phyloP scores from a whole-genome alignment of 2,797 vertebrate genomes.

The Pteropus rufus region DNA sequence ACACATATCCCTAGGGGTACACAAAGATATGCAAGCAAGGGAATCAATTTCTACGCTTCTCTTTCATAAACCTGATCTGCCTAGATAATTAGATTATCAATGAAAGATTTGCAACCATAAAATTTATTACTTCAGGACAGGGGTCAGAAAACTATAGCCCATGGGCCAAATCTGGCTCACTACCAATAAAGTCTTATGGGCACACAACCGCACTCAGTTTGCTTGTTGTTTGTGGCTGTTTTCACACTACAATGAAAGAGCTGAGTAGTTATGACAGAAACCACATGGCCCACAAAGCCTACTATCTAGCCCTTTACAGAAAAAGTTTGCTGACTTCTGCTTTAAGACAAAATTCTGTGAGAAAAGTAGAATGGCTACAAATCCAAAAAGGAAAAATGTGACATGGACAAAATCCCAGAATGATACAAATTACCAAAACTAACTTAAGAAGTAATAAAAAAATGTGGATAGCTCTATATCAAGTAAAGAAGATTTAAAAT shows the following conservation, averaged over 20 bases:
- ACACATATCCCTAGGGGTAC: background rate
- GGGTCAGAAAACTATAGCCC: background rate
- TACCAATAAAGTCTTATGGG: background rate
- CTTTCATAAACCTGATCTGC: background rate
- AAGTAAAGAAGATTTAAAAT: background rate
- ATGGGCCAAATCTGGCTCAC: background rate
- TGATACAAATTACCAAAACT: conserved; percentile 17
- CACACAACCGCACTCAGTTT: background rate
- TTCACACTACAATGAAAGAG: background rate
- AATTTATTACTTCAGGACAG: background rate
- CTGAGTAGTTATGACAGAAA: background rate
- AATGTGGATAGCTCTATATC: background rate
- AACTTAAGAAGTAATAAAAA: background rate
- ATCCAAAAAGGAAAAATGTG: background rate
- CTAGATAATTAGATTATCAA: background rate
- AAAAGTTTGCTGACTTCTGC: background rate
- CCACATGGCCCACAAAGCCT: background rate
- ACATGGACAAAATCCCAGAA: background rate
- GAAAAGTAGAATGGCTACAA: background rate
- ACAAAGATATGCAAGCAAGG: background rate
- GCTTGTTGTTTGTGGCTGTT: background rate
- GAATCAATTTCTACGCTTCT: background rate
- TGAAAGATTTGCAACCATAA: background rate
- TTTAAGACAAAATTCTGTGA: background rate
- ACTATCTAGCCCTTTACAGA: background rate